Evolutionary conservation across 2,888 invertebrate species (phyloP).

Genomic region (Drosophila basisetae): DNA sequence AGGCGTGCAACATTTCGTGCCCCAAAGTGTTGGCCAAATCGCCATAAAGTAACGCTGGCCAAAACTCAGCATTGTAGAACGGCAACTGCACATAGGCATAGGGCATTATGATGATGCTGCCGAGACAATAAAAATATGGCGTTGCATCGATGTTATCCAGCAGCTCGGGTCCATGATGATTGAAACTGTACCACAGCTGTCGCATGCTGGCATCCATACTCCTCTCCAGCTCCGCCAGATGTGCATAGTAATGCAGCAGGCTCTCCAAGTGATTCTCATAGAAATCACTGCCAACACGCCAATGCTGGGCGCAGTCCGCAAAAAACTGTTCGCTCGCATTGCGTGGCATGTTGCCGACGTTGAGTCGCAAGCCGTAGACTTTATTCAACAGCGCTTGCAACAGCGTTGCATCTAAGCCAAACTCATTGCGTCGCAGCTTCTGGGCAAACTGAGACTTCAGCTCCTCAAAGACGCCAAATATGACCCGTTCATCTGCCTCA

Average conservation of each 20-base stretch:
- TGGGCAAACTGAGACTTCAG: conserved; percentile 64
- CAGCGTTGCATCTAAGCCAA: conserved; percentile 52
- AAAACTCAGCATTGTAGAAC: conserved; percentile 73
- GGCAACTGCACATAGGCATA: conserved; percentile 77
- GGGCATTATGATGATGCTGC: conserved; percentile 75
- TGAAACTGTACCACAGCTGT: conserved; percentile 68
- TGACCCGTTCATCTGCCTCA: conserved; percentile 61
- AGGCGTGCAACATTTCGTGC: conserved; percentile 79
- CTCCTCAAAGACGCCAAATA: conserved; percentile 65
- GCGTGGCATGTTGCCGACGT: conserved; percentile 77
- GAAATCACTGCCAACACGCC: conserved; percentile 66
- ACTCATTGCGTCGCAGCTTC: conserved; percentile 60
- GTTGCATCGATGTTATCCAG: conserved; percentile 76
- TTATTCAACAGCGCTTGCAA: conserved; percentile 65
- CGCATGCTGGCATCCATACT: conserved; percentile 22
- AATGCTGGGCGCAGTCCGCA: conserved; percentile 43
- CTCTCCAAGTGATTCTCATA: conserved; percentile 75
- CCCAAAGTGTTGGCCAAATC: conserved; percentile 80
- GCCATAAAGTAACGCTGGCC: conserved; percentile 78
- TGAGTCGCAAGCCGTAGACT: conserved; percentile 63
- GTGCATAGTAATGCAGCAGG: conserved; percentile 59
- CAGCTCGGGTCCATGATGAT: conserved; percentile 72
- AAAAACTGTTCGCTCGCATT: conserved; percentile 64
- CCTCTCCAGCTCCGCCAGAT: conserved; percentile 53
- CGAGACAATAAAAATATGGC: conserved; percentile 72